phyloP scores from a whole-genome alignment of 1,140 invertebrate genomes.

The Drosophila parvula region DNA sequence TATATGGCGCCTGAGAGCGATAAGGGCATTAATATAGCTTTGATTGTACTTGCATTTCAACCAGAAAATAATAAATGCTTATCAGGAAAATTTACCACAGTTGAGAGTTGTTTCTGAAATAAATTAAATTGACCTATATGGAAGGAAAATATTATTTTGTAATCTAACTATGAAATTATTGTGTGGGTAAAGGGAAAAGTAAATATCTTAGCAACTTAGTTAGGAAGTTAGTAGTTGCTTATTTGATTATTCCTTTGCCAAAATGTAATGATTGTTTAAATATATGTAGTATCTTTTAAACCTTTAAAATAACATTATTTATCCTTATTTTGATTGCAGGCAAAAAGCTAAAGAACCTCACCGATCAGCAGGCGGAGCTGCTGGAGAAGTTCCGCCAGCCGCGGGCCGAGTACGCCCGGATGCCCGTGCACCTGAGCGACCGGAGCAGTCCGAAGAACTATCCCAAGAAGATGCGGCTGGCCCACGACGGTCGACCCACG shows the following conservation, averaged over 20 bases:
- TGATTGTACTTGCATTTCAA: background rate
- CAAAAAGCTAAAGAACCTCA: slow-evolving; percentile 80
- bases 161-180: no score
- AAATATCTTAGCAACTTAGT: no score
- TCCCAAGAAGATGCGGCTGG: slow-evolving; percentile 80
- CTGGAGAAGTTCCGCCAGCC: slow-evolving; percentile 79
- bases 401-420: slow-evolving; percentile 76
- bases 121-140: background rate
- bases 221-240: no score
- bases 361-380: slow-evolving; percentile 76
- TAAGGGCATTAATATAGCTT: background rate
- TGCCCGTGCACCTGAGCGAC: slow-evolving; percentile 83
- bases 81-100: background rate
- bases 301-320: background rate
- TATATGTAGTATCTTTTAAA: no score
- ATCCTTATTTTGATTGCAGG: slow-evolving; percentile 30
- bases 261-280: no score
- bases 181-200: no score
- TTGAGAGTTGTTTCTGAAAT: background rate
- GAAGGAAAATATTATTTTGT: no score
- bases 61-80: background rate
- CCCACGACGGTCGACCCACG: slow-evolving; percentile 58
- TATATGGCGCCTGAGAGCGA: slow-evolving; percentile 1
- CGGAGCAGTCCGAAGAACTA: slow-evolving; percentile 83
- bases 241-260: no score